phyloP scores from a whole-genome alignment of 2,113 vertebrate genomes.

The Antechinus stuartii region DNA sequence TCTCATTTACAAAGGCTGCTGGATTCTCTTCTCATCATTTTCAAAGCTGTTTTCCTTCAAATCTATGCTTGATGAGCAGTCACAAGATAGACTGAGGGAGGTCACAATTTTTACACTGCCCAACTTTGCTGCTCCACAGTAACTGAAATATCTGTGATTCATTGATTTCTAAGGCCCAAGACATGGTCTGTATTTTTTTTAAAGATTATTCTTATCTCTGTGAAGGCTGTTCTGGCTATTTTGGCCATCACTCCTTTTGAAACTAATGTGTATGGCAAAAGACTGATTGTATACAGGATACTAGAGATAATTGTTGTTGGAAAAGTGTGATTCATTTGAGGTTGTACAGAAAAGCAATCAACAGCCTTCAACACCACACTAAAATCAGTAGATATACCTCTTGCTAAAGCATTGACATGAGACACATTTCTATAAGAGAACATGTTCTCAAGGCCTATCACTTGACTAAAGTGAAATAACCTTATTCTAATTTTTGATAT shows the following conservation, averaged over 20 bases:
- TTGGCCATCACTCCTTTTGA: neutral
- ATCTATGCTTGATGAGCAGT: neutral
- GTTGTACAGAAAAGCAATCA: neutral
- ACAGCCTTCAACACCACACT: neutral
- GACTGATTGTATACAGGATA: neutral
- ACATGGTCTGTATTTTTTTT: slow-evolving; percentile 19
- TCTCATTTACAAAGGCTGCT: neutral
- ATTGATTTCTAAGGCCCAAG: slow-evolving; percentile 58
- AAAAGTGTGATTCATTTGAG: slow-evolving; percentile 56
- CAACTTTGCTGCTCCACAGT: neutral
- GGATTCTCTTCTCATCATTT: neutral
- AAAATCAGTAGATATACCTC: neutral
- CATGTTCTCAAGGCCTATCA: neutral
- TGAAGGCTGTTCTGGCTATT: slow-evolving; percentile 44
- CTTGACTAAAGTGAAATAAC: neutral
- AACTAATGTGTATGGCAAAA: slow-evolving; percentile 38
- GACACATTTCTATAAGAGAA: neutral
- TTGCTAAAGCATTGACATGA: neutral
- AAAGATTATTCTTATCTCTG: slow-evolving; percentile 50
- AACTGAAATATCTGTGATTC: slow-evolving; percentile 31
- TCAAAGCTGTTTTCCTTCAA: neutral
- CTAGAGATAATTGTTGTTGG: neutral
- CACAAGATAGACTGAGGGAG: neutral
- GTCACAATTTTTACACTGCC: neutral
- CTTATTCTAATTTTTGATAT: neutral